A percentile compares a stretch with the other conserved stretches of the same genome.
Conservation (phyloP, 2,888 invertebrate genomes). For the Drosophila monieri region DNA sequence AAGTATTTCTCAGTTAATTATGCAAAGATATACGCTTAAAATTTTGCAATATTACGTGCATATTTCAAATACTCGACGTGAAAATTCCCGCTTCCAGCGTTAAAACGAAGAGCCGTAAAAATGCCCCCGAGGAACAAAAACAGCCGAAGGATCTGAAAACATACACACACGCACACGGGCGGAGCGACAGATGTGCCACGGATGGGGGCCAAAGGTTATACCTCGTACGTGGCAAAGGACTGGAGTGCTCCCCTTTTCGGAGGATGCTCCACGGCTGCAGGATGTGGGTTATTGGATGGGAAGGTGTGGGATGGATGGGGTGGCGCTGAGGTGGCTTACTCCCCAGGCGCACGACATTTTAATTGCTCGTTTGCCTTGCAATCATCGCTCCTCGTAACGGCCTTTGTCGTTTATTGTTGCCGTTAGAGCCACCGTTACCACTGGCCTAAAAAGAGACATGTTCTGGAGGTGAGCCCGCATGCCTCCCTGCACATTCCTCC, state of each 20-base stretch:
- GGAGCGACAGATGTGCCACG: constrained; percentile 20
- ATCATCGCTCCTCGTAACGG: constrained; percentile 73
- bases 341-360: constrained; percentile 69
- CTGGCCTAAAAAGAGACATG: constrained; percentile 39
- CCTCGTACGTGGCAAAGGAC: constrained; percentile 34
- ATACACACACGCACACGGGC: constrained; percentile 6
- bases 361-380: constrained; percentile 76
- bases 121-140: constrained; percentile 63
- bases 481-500: constrained; percentile 36
- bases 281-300: constrained; percentile 9
- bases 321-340: constrained; percentile 30
- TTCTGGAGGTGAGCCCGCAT: constrained; percentile 13
- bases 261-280: neutral
- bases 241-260: constrained; percentile 10
- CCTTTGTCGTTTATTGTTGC: constrained; percentile 73
- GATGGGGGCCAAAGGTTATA: constrained; percentile 46
- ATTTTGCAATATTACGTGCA: constrained; percentile 80
- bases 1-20: constrained; percentile 79
- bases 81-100: constrained; percentile 54
- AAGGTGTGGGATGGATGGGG: constrained; percentile 46
- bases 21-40: constrained; percentile 79
- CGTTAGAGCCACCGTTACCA: constrained; percentile 32
- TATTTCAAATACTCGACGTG: constrained; percentile 73
- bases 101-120: constrained; percentile 65
- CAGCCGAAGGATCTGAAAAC: constrained; percentile 42